phyloP scores from a whole-genome alignment of 2,888 invertebrate species.

The Aphodius granarius region DNA sequence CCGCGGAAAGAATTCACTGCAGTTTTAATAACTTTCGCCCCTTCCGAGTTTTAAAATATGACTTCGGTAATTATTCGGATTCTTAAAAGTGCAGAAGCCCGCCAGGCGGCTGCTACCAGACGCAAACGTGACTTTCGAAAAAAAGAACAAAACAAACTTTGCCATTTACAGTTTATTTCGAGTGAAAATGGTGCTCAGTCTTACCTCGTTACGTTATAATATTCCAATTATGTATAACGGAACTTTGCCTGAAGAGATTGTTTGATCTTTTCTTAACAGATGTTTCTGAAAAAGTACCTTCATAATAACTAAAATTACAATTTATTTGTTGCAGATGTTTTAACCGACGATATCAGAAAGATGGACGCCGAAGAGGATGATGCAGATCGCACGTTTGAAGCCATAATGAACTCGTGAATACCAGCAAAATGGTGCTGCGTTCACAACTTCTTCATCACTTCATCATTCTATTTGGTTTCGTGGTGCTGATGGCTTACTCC shows the following conservation, averaged over 20 bases:
- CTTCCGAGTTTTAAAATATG: neutral
- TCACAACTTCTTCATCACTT: conserved; percentile 19
- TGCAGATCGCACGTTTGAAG: conserved; percentile 33
- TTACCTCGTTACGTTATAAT: neutral
- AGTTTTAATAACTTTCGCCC: neutral
- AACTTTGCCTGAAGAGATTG: neutral
- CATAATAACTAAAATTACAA: conserved; percentile 11
- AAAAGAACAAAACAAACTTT: neutral
- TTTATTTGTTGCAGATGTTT: conserved; percentile 33
- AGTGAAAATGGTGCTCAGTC: neutral
- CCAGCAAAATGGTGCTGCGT: conserved; percentile 23
- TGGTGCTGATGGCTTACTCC: conserved; percentile 56
- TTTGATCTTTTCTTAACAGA: neutral
- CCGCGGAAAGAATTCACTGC: neutral
- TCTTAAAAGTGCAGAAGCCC: neutral
- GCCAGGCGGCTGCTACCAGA: neutral
- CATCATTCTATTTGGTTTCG: conserved; percentile 44
- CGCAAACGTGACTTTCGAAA: neutral
- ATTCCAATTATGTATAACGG: no score
- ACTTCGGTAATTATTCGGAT: neutral
- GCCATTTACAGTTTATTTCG: neutral
- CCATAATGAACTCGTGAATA: neutral
- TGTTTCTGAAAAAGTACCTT: neutral
- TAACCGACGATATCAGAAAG: conserved; percentile 23
- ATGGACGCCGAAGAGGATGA: conserved; percentile 48